phyloP scores from a whole-genome alignment of 2,113 vertebrate genomes.

The Azemiops feae region DNA sequence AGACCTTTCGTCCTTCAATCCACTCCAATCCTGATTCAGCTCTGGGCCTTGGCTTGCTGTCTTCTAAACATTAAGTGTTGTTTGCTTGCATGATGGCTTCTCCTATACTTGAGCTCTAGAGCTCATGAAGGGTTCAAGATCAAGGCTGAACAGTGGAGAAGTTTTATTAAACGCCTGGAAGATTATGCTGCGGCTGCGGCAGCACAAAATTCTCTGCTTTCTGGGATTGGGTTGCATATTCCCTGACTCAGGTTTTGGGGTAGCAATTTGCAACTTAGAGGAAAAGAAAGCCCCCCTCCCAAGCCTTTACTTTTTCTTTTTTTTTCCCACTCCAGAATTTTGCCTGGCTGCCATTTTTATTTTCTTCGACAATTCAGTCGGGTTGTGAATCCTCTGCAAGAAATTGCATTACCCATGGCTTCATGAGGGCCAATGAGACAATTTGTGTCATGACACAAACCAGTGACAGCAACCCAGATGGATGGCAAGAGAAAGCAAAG shows the following conservation, averaged over 20 bases:
- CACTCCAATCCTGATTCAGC: background rate
- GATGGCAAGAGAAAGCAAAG: background rate
- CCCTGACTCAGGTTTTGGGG: no score
- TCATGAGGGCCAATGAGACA: background rate
- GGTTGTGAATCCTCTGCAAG: background rate
- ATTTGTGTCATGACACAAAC: background rate
- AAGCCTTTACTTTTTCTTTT: background rate
- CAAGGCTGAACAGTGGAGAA: background rate
- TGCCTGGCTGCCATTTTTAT: background rate
- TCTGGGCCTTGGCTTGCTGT: background rate
- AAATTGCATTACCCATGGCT: background rate
- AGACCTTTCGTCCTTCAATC: background rate
- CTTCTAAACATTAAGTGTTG: background rate
- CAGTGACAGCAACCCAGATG: background rate
- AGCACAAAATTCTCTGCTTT: background rate
- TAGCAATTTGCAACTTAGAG: background rate
- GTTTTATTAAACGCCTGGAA: background rate
- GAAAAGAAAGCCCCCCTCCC: background rate
- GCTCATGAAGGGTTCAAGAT: background rate
- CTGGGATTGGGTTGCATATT: background rate
- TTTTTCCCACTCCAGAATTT: background rate
- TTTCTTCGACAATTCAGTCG: background rate
- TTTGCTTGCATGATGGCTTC: background rate
- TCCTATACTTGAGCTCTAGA: background rate
- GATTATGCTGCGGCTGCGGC: background rate